Evolutionary conservation across 2,113 vertebrate species (phyloP).

Genomic region (Tonatia bakeri): DNA sequence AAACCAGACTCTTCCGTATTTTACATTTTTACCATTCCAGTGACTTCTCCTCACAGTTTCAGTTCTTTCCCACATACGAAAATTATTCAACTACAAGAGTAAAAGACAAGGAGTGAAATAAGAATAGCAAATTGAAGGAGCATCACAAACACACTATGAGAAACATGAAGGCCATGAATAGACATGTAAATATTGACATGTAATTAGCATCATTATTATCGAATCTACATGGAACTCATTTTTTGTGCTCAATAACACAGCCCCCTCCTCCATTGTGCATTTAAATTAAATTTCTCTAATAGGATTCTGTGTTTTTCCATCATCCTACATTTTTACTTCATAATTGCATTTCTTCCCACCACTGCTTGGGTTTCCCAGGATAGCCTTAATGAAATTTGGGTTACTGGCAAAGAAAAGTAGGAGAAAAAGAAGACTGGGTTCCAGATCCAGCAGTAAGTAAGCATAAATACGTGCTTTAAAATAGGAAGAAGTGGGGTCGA

Average conservation of each 20-base stretch:
- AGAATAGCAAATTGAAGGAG: neutral
- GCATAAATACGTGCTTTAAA: neutral
- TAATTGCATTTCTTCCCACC: constrained; percentile 49
- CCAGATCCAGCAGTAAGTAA: neutral
- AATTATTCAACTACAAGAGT: neutral
- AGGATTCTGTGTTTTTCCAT: constrained; percentile 33
- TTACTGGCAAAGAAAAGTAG: constrained; percentile 37
- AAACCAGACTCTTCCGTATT: neutral
- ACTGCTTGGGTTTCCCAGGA: constrained; percentile 17
- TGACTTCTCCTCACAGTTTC: neutral
- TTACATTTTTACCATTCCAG: neutral
- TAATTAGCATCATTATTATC: neutral
- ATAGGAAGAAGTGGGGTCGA: neutral
- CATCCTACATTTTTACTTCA: constrained; percentile 26
- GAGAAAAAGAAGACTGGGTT: neutral
- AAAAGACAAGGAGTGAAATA: neutral
- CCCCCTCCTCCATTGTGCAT: neutral
- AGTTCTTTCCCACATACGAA: neutral
- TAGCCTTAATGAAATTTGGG: constrained; percentile 34
- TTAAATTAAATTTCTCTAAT: constrained; percentile 28
- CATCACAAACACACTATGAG: neutral
- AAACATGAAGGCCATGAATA: neutral
- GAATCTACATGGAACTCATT: neutral
- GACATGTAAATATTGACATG: neutral
- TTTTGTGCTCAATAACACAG: neutral